These are phyloP conservation scores for Sitobion miscanthi DNA, from an alignment of 1,140 invertebrate genomes.

Conservation along the genomic window DNA sequence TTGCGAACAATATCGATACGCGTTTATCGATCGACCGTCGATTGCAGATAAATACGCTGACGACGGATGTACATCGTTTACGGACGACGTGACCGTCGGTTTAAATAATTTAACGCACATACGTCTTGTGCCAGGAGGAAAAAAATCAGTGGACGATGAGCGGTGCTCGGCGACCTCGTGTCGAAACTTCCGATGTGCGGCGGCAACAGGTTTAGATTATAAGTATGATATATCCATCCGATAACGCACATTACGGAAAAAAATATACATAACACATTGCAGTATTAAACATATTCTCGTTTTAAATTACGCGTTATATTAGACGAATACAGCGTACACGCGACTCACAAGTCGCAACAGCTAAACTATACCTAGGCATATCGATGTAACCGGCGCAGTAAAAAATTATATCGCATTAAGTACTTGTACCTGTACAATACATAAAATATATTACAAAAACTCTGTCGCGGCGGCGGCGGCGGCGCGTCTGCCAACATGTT, in stretches of 20 bases:
- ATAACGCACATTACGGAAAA: neutral
- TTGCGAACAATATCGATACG: neutral
- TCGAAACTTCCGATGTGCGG: slow-evolving; percentile 39
- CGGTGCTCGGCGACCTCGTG: slow-evolving; percentile 14
- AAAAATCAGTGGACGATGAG: neutral
- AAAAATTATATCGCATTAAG: neutral
- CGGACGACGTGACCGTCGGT: neutral
- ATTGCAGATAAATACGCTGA: neutral
- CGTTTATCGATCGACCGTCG: neutral
- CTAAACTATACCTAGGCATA: neutral
- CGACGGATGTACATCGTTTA: neutral
- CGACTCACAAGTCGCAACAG: neutral
- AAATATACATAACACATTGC: neutral
- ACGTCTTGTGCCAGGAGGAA: neutral
- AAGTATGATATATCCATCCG: neutral
- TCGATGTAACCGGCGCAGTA: neutral
- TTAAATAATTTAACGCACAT: neutral
- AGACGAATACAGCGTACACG: neutral
- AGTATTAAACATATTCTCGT: neutral
- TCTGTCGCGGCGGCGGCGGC: neutral
- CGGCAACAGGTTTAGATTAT: neutral
- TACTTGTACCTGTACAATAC: neutral
- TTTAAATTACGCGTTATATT: neutral
- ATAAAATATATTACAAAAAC: neutral
- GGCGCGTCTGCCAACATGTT: neutral